Percentiles rank a stretch among this genome's conserved stretches.
phyloP scores from a whole-genome alignment of 2,888 invertebrate species.

The Spodoptera littoralis region DNA sequence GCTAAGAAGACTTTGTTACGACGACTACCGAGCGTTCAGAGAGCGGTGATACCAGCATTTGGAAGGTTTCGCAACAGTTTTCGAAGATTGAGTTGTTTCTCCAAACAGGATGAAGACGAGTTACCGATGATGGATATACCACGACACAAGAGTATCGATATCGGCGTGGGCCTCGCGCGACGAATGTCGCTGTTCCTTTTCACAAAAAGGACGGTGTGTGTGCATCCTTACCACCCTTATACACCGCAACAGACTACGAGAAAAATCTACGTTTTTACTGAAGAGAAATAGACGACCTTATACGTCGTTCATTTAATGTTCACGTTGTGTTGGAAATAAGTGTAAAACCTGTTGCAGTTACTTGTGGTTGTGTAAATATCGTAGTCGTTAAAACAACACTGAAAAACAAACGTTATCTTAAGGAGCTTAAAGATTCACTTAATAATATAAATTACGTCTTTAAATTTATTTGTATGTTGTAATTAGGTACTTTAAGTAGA shows the following conservation, averaged over 20 bases:
- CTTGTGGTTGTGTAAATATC: constrained; percentile 34
- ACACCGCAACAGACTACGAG: constrained; percentile 81
- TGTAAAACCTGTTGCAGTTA: constrained; percentile 27
- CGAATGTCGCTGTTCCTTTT: constrained; percentile 81
- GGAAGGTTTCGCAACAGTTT: constrained; percentile 70
- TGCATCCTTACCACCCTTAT: constrained; percentile 84
- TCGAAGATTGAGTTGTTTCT: constrained; percentile 76
- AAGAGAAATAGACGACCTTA: constrained; percentile 63
- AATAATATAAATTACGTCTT: constrained; percentile 12
- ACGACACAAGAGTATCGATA: constrained; percentile 82
- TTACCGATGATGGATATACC: constrained; percentile 73
- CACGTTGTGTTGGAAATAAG: constrained; percentile 17
- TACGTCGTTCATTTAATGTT: constrained; percentile 3
- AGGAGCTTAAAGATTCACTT: constrained; percentile 12
- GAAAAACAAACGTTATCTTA: constrained; percentile 27
- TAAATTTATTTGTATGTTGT: constrained; percentile 8
- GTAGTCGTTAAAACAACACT: constrained; percentile 6
- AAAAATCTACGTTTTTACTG: constrained; percentile 74
- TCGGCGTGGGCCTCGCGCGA: constrained; percentile 79
- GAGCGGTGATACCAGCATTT: constrained; percentile 69
- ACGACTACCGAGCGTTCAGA: constrained; percentile 67
- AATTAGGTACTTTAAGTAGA: background rate
- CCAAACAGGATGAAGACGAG: constrained; percentile 68
- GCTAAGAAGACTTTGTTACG: constrained; percentile 59
- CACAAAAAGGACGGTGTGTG: constrained; percentile 78